Conservation (phyloP, 2,113 vertebrate species). For the Gnathonemus echidnorhynchus region DNA sequence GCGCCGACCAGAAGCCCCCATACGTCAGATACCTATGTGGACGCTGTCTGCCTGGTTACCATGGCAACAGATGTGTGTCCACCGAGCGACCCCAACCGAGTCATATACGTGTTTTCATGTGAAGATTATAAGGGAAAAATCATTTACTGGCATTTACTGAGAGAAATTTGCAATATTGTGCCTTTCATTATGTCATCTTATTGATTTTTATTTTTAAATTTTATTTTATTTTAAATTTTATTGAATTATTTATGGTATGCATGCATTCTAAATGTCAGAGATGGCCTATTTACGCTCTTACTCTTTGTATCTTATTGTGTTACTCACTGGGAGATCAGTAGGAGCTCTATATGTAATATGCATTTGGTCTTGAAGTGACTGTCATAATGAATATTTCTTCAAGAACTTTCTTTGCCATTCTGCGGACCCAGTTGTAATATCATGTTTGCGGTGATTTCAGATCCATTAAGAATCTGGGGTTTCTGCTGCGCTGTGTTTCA, state of each 20-base stretch:
- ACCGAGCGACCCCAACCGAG: slow-evolving; percentile 47
- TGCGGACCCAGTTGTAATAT: neutral
- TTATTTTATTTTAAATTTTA: neutral
- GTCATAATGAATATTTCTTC: neutral
- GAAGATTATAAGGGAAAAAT: neutral
- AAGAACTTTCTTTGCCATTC: neutral
- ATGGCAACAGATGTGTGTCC: slow-evolving; percentile 60
- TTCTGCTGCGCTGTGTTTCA: neutral
- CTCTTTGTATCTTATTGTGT: neutral
- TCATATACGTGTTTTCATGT: slow-evolving; percentile 20
- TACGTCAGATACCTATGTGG: slow-evolving; percentile 59
- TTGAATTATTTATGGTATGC: neutral
- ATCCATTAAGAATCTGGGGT: neutral
- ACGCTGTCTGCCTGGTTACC: slow-evolving; percentile 58
- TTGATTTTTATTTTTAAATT: neutral
- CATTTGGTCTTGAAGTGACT: neutral
- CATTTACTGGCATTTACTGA: neutral
- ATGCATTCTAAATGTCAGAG: neutral
- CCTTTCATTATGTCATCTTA: neutral
- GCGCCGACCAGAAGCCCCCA: slow-evolving; percentile 56
- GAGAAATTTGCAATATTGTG: neutral
- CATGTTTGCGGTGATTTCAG: neutral
- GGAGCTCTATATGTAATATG: neutral
- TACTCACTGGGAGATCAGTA: neutral
- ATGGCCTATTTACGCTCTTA: neutral